Evolutionary conservation across 2,113 vertebrate genomes (phyloP), one percentile per base, ranked within the genome.

Genomic region (Paraplagusia blochii): DNA sequence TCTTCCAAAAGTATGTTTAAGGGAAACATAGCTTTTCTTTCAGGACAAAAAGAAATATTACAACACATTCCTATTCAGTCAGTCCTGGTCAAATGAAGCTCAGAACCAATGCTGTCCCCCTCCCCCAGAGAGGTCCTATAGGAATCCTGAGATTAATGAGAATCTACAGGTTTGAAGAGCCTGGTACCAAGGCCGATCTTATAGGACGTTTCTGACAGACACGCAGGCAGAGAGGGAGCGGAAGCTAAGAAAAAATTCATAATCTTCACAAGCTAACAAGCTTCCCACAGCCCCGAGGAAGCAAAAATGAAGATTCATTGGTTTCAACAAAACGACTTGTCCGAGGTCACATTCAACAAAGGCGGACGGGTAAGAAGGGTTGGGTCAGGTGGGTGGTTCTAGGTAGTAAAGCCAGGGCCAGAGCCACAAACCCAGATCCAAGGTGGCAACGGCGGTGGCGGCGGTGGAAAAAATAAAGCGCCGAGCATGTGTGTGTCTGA

Each of bases 381-480:
- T 68, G 57, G 71, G 79, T 74, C 73, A 83, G 77, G 80, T 76
- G 70, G 72, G 78, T 61, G 63, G 62, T 69, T 82, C 82, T 76
- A 74, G 75, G 83, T 66, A 77, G 78, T 79, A 53, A 57, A 78
- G 74, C 82, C 83, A 77, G 58, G 73, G 76, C 83, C 83, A 75
- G 76, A 84, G 77, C 79, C 74, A 70, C 56, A 33, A 74, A 72
- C 79, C 74, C 69, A 65, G 69, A 87, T 82, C 77, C 79, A 63
- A 81, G 19, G 78, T 80, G 80, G 69, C 64, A 76, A 62, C 83
- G 87, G 80, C 87, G 85, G 80, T 57, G 79, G 83, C 77, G 82
- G 88, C 87, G 86, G 79, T 11, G 38, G 9, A 40, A 15, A 56
- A 19, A 44, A 44, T 76, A 76, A 74, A 81, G 67, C 68, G 66